Base-by-base conservation (phyloP, 2,888 invertebrate genomes). In the Sycophila texana region DNA sequence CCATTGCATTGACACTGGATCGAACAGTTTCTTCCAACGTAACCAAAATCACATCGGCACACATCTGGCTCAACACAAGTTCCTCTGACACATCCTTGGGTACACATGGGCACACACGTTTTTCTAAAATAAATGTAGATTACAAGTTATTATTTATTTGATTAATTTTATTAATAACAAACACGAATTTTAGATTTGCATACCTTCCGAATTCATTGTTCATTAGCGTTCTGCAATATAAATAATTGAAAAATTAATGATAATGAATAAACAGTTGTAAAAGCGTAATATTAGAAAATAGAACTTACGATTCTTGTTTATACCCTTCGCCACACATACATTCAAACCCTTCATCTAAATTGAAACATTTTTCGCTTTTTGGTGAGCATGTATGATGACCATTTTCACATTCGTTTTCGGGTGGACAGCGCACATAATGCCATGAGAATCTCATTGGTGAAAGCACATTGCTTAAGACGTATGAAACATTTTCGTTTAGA, bases 1-100 rank as follows among this genome's bases (percentile, higher is more conserved):
- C 97, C 97, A 89, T 98, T 98, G 90, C 98, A 99, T 89, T 96
- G 95, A 89, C 98, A 98, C 90, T 97, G 96, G 82, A 96, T 96
- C 85, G 96, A 96, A 90, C 98, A 99, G 91, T 98, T 97, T 84
- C 95, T 94, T 74, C 98, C 98, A 30, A 98, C 97, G 90, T 96
- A 98, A 77, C 98, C 98, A 91, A 99, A 98, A 91, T 97, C 95
- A 89, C 98, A 98, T 82, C 94, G 93, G 87, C 98, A 98, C 79
- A 94, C 93, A 87, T 96, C 94, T 71, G 97, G 97, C 53, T 95
- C 94, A 22, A 96, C 92, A 89, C 97, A 98, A 20, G 92, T 93
- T 83, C 97, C 98, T 87, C 96, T 94, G 60, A 97, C 96, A 91
- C 97, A 97, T 72, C 97, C 96, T 91, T 96, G 95, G 39, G 93